phyloP scores from a whole-genome alignment of 1,140 invertebrate genomes.

The Scaptomyza montana region DNA sequence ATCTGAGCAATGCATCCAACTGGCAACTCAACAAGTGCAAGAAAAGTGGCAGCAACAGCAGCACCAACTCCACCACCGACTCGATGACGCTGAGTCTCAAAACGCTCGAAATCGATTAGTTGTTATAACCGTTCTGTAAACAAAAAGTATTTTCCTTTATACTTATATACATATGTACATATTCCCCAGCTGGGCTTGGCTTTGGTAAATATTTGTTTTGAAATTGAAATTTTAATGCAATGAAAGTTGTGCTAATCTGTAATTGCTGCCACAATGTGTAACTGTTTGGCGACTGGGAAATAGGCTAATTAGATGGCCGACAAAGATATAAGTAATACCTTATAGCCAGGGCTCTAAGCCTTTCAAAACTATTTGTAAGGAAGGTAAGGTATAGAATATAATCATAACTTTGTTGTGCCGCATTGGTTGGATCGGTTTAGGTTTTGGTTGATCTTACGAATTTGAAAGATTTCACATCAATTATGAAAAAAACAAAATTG shows the following conservation, averaged over 20 bases:
- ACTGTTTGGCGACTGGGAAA: no score
- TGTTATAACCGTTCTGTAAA: neutral
- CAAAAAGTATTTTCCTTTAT: slow-evolving; percentile 12
- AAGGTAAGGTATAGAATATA: no score
- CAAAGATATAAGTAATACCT: no score
- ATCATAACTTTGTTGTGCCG: no score
- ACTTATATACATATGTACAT: slow-evolving; percentile 9
- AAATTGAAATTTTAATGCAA: slow-evolving; percentile 16
- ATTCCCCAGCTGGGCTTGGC: slow-evolving; percentile 51
- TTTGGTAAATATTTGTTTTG: slow-evolving; percentile 35
- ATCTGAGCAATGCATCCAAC: slow-evolving; percentile 63
- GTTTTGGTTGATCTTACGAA: no score
- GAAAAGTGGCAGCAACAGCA: slow-evolving; percentile 30
- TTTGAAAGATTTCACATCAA: no score
- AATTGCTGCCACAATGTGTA: neutral
- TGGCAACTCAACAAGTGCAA: slow-evolving; percentile 72
- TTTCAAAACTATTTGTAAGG: no score
- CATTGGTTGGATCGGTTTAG: no score
- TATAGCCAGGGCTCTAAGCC: no score
- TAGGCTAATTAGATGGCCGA: no score
- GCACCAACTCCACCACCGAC: neutral
- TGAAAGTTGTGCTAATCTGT: neutral
- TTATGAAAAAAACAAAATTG: no score
- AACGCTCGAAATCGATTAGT: slow-evolving; percentile 70
- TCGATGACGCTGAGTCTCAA: slow-evolving; percentile 54